Evolutionary conservation across 2,888 invertebrate genomes (phyloP).

Genomic region (Candidula unifasciata): DNA sequence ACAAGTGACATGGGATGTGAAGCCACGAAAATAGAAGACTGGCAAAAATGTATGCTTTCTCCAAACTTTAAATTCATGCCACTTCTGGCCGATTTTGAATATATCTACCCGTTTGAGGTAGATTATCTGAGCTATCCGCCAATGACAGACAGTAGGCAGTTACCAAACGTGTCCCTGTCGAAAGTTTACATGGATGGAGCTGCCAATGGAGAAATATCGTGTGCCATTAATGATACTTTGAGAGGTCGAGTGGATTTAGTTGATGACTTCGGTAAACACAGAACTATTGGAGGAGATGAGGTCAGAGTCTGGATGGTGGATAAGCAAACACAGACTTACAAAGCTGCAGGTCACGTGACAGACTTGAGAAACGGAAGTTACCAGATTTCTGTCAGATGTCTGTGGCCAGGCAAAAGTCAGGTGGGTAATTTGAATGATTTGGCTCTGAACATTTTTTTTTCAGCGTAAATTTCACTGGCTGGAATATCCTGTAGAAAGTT

Average conservation of each 20-base stretch:
- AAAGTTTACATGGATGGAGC: not conserved
- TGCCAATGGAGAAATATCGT: not conserved
- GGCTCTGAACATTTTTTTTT: too few species aligned
- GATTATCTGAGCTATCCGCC: constrained; percentile 29
- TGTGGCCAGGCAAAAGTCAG: constrained; percentile 29
- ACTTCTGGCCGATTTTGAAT: not conserved
- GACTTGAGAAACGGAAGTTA: constrained; percentile 47
- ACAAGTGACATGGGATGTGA: not conserved
- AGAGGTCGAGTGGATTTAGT: constrained; percentile 31
- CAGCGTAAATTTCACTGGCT: too few species aligned
- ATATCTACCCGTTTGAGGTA: constrained; percentile 19
- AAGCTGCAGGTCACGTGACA: constrained; percentile 29
- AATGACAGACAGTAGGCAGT: not conserved
- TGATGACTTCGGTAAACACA: constrained; percentile 27
- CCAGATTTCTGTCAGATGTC: constrained; percentile 7
- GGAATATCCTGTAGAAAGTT: too few species aligned
- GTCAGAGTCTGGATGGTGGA: constrained; percentile 38
- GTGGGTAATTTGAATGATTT: not conserved
- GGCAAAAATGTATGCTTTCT: not conserved
- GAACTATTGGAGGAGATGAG: constrained; percentile 40
- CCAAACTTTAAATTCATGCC: not conserved
- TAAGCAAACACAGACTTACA: not conserved
- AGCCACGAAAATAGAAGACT: not conserved
- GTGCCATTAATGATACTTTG: constrained; percentile 19
- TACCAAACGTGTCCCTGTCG: constrained; percentile 9